Base-by-base conservation (phyloP, 1,140 invertebrate genomes). In the Frieseomelitta varia region DNA sequence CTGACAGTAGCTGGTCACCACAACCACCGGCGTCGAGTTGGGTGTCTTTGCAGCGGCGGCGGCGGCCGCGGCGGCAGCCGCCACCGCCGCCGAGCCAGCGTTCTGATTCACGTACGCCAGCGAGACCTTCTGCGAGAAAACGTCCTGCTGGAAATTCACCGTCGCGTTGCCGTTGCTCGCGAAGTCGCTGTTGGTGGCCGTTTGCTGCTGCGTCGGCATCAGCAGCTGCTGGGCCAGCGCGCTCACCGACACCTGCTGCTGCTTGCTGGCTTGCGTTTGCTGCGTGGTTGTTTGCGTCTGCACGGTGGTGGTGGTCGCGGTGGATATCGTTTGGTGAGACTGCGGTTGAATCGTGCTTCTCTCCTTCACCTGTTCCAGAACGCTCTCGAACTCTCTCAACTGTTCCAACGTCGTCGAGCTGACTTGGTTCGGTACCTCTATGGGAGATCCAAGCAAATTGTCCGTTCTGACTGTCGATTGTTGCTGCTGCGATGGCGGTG, bases 311-410 rank as follows among this genome's bases (percentile, higher is more conserved):
- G 94, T 90, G 2, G 86, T 79, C 1, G 90, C 58, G 47, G 72
- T 89, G 8, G 86, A 86, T 27, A 81, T 76, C 15, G 88, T 85
- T 12, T 94, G 92, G 51, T 92, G 91, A 34, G 91, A 80, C 56
- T 94, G 94, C 4, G 95, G 94, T 85, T 96, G 96, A 4, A 96
- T 96, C 2, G 96, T 96, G 82, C 97, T 97, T 65, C 97, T 93
- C 92, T 97, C 97, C 90, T 97, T 97, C 3, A 97, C 96, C 93
- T 97, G 97, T 91, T 98, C 97, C 67, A 97, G 94, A 1, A 98
- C 97, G 93, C 97, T 97, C 92, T 98, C 97, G 90, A 98, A 98
- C 92, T 98, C 97, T 58, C 97, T 94, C 12, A 98, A 91, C 89
- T 97, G 97, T 92, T 98, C 97, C 39, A 97, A 92, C 17, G 97